Conservation (phyloP, 1,140 invertebrate species). For the Aphaenogaster rudis region DNA sequence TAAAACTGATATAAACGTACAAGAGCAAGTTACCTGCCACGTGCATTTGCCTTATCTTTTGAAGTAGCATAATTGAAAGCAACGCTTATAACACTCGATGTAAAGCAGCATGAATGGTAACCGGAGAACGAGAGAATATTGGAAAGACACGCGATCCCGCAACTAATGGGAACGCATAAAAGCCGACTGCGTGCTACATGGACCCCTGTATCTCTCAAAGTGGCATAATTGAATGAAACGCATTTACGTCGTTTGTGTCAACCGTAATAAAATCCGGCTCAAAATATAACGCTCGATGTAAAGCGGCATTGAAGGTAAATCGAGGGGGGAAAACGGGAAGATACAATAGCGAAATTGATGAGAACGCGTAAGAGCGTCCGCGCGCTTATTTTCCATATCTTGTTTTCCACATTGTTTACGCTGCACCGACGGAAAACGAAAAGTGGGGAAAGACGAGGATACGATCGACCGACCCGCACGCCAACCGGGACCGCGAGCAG, state of each 20-base stretch:
- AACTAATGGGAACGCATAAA: constrained; percentile 34
- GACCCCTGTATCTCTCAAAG: not conserved
- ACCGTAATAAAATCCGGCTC: constrained; percentile 26
- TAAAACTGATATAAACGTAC: constrained; percentile 1
- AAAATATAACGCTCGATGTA: not conserved
- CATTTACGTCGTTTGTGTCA: constrained; percentile 7
- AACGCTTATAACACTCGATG: constrained; percentile 17
- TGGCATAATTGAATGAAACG: constrained; percentile 27
- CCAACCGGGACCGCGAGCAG: constrained; percentile 52
- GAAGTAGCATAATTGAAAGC: constrained; percentile 32
- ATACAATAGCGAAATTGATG: not conserved
- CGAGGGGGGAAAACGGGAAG: not conserved
- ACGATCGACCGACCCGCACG: constrained; percentile 51
- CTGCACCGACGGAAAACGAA: not conserved
- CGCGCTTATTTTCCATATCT: constrained; percentile 2
- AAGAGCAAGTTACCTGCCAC: not conserved
- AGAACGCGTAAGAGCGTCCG: not conserved
- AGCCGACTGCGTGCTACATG: not conserved
- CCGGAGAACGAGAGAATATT: constrained; percentile 18
- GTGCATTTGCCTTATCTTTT: not conserved
- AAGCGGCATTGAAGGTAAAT: not conserved
- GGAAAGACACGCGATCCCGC: constrained; percentile 35
- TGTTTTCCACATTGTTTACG: not conserved
- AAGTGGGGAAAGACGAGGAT: not conserved
- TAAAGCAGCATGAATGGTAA: constrained; percentile 7